These are phyloP conservation scores for Orchesella cincta DNA, from an alignment of 1,140 invertebrate genomes.

Conservation along the genomic window DNA sequence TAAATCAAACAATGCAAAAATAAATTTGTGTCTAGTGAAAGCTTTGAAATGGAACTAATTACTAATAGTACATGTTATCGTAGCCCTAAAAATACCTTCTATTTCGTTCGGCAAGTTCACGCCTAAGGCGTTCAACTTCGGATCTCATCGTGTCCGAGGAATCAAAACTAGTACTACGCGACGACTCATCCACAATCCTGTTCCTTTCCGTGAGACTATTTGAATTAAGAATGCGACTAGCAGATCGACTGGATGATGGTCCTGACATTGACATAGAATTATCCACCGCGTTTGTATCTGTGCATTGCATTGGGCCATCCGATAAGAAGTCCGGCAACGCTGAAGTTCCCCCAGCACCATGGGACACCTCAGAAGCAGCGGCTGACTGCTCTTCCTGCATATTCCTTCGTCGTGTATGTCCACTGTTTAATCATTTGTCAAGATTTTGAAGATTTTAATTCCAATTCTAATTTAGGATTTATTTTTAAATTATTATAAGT, in stretches of 20 bases:
- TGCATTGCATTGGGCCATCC: conserved; percentile 66
- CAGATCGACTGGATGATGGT: background rate
- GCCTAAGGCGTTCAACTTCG: conserved; percentile 35
- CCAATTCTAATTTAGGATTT: background rate
- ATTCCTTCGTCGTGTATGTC: background rate
- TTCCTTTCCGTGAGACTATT: conserved; percentile 1
- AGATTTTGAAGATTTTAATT: background rate
- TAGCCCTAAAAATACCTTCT: conserved; percentile 5
- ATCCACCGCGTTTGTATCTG: conserved; percentile 33
- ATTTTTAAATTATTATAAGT: background rate
- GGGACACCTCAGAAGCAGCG: conserved; percentile 29
- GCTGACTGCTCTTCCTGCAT: background rate
- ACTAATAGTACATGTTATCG: background rate
- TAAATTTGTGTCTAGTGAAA: background rate
- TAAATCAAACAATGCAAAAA: background rate
- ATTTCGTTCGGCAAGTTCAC: conserved; percentile 37
- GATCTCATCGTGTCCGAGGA: conserved; percentile 8
- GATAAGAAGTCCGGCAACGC: conserved; percentile 71
- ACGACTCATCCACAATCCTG: background rate
- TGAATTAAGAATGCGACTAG: background rate
- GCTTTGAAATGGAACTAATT: background rate
- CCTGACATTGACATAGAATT: background rate
- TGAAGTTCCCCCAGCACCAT: conserved; percentile 42
- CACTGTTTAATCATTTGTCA: background rate
- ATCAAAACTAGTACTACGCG: conserved; percentile 23